A percentile compares a stretch with the other conserved stretches of the same genome.
These are phyloP conservation scores for Carabus problematicus DNA, from an alignment of 2,888 invertebrate genomes.

Conservation along the genomic window DNA sequence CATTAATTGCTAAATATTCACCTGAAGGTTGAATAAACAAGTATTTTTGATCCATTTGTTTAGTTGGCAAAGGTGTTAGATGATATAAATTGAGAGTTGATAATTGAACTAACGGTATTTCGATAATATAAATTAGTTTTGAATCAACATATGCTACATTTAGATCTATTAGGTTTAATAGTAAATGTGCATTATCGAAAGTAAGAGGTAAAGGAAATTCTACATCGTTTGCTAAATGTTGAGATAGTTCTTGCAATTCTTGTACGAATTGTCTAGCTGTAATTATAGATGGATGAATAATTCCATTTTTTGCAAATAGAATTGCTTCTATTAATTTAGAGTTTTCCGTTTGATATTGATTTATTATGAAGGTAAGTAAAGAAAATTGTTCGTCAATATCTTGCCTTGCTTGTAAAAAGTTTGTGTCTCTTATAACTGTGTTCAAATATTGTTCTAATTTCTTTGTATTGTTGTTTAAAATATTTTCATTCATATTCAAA, in stretches of 20 bases:
- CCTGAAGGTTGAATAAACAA: conserved; percentile 16
- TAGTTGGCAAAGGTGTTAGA: conserved; percentile 21
- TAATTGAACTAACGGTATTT: conserved; percentile 24
- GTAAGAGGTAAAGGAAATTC: conserved; percentile 14
- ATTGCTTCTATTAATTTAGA: conserved; percentile 4
- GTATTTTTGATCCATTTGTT: conserved; percentile 12
- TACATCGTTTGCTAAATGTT: conserved; percentile 16
- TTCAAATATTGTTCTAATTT: conserved; percentile 8
- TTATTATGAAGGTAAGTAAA: not conserved
- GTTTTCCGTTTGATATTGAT: conserved; percentile 1
- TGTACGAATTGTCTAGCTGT: conserved; percentile 3
- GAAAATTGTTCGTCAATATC: conserved; percentile 5
- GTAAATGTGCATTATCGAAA: conserved; percentile 21
- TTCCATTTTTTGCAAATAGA: conserved; percentile 4
- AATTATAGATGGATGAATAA: not conserved
- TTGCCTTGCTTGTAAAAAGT: not conserved
- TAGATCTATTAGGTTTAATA: conserved; percentile 18
- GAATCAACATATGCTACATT: conserved; percentile 27
- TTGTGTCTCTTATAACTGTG: not conserved
- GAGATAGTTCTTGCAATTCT: conserved; percentile 14
- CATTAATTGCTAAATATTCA: conserved; percentile 13
- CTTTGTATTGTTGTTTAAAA: not conserved
- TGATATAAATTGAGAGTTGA: conserved; percentile 19
- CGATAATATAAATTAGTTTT: conserved; percentile 25
- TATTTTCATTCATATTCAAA: conserved; percentile 19